These are phyloP conservation scores for Lamellibrachia luymesi DNA, from an alignment of 1,140 invertebrate species.

Conservation along the genomic window DNA sequence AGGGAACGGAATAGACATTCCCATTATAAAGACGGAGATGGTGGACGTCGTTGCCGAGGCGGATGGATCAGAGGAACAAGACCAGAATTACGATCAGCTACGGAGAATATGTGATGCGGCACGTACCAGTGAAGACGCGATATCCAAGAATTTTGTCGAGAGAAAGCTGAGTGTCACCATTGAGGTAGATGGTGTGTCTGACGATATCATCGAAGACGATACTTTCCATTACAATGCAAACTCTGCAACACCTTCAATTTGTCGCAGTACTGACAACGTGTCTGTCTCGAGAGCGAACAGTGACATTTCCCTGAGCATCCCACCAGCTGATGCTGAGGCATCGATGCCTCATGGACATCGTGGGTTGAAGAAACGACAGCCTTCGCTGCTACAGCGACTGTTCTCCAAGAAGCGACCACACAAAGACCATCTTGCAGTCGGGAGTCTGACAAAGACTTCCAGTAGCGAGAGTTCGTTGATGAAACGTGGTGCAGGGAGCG, in stretches of 20 bases:
- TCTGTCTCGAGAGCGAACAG: not conserved
- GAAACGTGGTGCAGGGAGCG: not conserved
- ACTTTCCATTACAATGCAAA: not conserved
- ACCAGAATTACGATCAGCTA: not conserved
- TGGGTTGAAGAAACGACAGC: not conserved
- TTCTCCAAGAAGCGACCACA: not conserved
- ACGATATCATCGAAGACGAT: not conserved
- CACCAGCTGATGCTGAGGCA: not conserved
- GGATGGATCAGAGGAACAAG: not conserved
- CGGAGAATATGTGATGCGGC: not conserved
- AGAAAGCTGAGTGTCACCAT: not conserved
- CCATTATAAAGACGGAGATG: not conserved
- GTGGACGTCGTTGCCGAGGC: not conserved
- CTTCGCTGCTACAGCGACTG: not conserved
- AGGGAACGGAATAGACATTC: not conserved
- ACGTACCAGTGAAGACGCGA: not conserved
- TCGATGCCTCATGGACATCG: not conserved
- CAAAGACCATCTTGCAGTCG: not conserved
- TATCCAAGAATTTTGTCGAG: not conserved
- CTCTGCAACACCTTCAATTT: not conserved
- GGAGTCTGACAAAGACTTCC: not conserved
- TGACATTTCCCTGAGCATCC: not conserved
- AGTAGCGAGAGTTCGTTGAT: not conserved
- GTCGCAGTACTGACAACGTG: not conserved
- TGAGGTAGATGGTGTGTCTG: not conserved